Conservation (phyloP, 2,113 vertebrate species). For the Gymnobelideus leadbeateri region DNA sequence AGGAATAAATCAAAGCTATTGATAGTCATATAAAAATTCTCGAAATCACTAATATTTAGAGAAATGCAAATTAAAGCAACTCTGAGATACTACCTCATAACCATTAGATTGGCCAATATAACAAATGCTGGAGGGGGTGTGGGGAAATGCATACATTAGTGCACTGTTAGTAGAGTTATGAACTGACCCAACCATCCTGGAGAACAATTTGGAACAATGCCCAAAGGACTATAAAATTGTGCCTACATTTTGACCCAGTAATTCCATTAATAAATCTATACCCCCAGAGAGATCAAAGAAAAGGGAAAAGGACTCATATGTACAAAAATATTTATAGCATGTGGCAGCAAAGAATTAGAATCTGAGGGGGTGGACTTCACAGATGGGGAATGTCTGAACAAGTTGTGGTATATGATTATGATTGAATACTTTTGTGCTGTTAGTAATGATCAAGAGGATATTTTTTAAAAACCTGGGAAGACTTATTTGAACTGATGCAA, state of each 20-base stretch:
- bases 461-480: neutral
- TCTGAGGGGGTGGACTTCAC: neutral
- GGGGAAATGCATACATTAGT: neutral
- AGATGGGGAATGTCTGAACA: neutral
- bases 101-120: neutral
- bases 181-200: neutral
- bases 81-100: neutral
- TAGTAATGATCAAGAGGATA: neutral
- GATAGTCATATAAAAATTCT: neutral
- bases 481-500: neutral
- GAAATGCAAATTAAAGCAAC: neutral
- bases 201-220: neutral
- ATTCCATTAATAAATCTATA: neutral
- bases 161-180: neutral
- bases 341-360: neutral
- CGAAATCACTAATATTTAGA: neutral
- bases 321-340: neutral
- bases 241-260: neutral
- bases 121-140: neutral
- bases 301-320: neutral
- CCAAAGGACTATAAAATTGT: neutral
- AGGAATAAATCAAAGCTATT: neutral
- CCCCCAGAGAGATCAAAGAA: neutral
- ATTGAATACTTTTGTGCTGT: neutral
- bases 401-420: neutral